Evolutionary conservation across 2,888 invertebrate genomes (phyloP).

Genomic region (Junonia oenone): DNA sequence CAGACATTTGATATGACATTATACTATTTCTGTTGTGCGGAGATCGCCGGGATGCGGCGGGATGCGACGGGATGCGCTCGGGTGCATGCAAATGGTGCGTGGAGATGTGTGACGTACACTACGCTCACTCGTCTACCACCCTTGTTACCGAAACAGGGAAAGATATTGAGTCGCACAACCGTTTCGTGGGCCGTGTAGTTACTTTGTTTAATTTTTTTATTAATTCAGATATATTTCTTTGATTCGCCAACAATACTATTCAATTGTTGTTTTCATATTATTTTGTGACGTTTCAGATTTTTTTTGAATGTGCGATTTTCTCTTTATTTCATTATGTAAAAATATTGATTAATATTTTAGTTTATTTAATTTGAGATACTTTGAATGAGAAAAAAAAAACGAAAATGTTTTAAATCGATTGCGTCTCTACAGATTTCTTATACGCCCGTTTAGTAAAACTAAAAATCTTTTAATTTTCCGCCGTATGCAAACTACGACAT

Average conservation of each 20-base stretch:
- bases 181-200: neutral
- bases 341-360: neutral
- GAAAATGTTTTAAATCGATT: too few species aligned
- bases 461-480: conserved; percentile 67
- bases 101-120: conserved; percentile 64
- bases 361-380: too few species aligned
- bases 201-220: neutral
- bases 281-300: too few species aligned
- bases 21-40: conserved; percentile 65
- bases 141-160: conserved; percentile 48
- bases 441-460: conserved; percentile 50
- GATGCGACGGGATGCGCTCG: conserved; percentile 55
- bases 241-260: too few species aligned
- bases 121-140: conserved; percentile 42
- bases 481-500: conserved; percentile 63
- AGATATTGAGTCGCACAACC: conserved; percentile 40
- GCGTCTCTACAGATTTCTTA: conserved; percentile 43
- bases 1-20: conserved; percentile 71
- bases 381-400: too few species aligned
- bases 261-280: too few species aligned
- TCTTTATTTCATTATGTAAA: neutral
- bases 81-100: conserved; percentile 74
- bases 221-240: too few species aligned
- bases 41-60: conserved; percentile 32
- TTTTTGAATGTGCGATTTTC: too few species aligned